Base-by-base conservation (phyloP, 2,888 invertebrate species). In the Sphaerophoria rueppellii region DNA sequence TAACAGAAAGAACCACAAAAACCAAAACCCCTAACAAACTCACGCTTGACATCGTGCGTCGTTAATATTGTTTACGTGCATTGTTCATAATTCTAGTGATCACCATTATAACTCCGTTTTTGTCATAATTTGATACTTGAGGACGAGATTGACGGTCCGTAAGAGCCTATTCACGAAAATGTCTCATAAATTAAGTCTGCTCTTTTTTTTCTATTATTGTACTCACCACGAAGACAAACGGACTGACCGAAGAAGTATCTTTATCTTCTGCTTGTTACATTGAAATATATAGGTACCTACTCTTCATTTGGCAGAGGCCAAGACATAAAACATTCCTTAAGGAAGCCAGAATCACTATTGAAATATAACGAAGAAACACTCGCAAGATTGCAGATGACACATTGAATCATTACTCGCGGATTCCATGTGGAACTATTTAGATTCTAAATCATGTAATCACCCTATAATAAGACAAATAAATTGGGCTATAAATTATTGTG, bases 391-490 rank as follows among this genome's bases (percentile, higher is more conserved):
- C 73, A 63, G 14, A 73, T 55, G 73, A 63, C 73, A 55, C 55
- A 63, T 55, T 55, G 46, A 63, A 54, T 73, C 73, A 73, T 34
- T 63, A 63, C n/a, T 9, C n/a, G 16, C 63, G 55, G 40, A 34
- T 46, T 46, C 46, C 63, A 55, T 55, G 72, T 34, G 61, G 61
- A 61, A 72, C 46, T 61, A 14, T 12, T 73, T 16, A 61, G 54
- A 16, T 63, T 55, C 54, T 73, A 54, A 63, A 43, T 43, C 54
- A 24, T 73, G 55, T 63, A 73, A 73, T 73, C 63, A 54, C 54
- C 73, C 55, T 63, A 61, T 63, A 73, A 73, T 63, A 63, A 61
- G 43, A 54, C 73, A 73, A 63, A 73, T 73, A 73, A 63, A 73
- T 73, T 63, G 32, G 46, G 11, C 43, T 52, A 63, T 35, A 73